These are phyloP conservation scores for Muntiacus muntjak DNA, from an alignment of 2,113 vertebrate species.

Conservation along the genomic window DNA sequence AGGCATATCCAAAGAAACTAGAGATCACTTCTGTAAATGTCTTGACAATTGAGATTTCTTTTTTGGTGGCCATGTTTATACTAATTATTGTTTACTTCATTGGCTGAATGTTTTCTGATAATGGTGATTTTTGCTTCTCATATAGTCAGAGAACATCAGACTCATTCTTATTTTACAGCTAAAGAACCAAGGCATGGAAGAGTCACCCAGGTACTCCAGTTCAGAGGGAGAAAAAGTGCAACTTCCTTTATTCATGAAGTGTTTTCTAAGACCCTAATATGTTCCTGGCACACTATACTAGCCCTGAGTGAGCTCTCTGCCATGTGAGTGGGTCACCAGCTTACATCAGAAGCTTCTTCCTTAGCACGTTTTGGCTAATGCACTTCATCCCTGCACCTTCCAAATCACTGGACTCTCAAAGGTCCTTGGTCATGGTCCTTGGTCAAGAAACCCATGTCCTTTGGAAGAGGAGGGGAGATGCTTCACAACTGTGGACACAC, in stretches of 20 bases:
- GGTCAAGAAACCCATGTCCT: neutral
- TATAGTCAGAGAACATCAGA: neutral
- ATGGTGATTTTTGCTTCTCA: conserved; percentile 23
- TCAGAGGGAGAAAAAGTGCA: neutral
- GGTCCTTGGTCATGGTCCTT: neutral
- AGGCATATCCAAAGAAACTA: neutral
- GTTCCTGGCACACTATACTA: neutral
- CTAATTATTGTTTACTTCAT: conserved; percentile 14
- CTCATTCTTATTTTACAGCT: neutral
- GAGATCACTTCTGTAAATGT: neutral
- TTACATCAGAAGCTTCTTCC: neutral
- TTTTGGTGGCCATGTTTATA: neutral
- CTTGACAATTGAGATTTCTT: neutral
- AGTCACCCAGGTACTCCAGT: neutral
- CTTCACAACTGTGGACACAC: neutral
- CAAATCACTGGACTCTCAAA: neutral
- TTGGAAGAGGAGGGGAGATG: neutral
- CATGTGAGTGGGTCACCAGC: neutral
- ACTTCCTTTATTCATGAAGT: neutral
- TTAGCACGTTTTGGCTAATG: neutral
- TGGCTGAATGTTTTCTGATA: neutral
- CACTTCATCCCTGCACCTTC: neutral
- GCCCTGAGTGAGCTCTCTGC: neutral
- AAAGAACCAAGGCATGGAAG: neutral
- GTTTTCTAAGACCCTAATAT: neutral